These are phyloP conservation scores for Cepaea nemoralis DNA, from an alignment of 1,140 invertebrate genomes.

Conservation along the genomic window DNA sequence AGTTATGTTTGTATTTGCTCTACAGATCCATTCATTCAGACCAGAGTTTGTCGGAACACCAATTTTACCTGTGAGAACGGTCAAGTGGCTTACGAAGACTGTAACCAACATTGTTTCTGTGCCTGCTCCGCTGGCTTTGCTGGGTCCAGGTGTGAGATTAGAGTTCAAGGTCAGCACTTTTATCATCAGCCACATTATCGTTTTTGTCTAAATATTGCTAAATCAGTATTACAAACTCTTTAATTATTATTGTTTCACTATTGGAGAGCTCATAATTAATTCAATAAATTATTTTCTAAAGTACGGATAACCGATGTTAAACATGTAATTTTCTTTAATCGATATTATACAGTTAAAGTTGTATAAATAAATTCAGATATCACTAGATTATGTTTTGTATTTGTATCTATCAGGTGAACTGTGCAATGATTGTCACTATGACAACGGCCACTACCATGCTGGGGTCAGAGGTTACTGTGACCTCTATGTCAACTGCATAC, in stretches of 20 bases:
- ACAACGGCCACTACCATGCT: conserved; percentile 39
- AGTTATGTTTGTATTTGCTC: neutral
- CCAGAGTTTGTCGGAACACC: neutral
- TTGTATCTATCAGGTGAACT: neutral
- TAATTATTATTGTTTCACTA: too few species aligned
- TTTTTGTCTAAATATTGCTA: too few species aligned
- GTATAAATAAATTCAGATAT: too few species aligned
- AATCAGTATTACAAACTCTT: too few species aligned
- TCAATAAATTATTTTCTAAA: too few species aligned
- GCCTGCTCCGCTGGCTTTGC: conserved; percentile 19
- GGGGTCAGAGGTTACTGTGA: conserved; percentile 36
- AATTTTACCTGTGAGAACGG: conserved; percentile 37
- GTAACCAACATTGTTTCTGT: conserved; percentile 39
- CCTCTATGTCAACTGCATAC: conserved; percentile 39
- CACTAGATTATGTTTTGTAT: neutral
- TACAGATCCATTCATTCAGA: neutral
- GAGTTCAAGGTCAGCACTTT: conserved; percentile 28
- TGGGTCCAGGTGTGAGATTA: conserved; percentile 41
- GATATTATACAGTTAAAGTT: too few species aligned
- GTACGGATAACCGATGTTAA: too few species aligned
- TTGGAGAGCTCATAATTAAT: too few species aligned
- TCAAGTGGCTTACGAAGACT: conserved; percentile 31
- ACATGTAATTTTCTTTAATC: too few species aligned
- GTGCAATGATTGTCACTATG: conserved; percentile 23
- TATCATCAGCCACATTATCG: too few species aligned